A percentile compares a stretch with the other conserved stretches of the same genome.
phyloP scores from a whole-genome alignment of 2,113 vertebrate species.

The Hemiscyllium ocellatum region DNA sequence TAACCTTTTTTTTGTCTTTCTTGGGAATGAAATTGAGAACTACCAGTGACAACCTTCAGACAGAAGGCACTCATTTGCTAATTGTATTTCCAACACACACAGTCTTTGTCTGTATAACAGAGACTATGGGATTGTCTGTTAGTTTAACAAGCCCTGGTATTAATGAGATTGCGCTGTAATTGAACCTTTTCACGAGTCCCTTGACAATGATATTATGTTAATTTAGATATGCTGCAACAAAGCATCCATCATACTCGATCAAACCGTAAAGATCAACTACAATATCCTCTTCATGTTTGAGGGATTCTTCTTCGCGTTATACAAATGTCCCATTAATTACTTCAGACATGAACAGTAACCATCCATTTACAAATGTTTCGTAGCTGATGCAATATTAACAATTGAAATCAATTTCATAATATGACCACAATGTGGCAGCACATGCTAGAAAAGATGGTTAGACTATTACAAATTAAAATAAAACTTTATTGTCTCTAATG shows the following conservation, averaged over 20 bases:
- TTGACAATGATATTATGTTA: conserved; percentile 87
- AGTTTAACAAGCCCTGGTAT: conserved; percentile 84
- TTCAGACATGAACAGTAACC: conserved; percentile 59
- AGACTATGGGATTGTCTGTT: conserved; percentile 73
- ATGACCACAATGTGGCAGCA: conserved; percentile 79
- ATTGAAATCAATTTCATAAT: conserved; percentile 27
- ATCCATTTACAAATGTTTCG: conserved; percentile 47
- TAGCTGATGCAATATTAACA: conserved; percentile 7
- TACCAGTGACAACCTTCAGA: conserved; percentile 54
- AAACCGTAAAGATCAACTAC: conserved; percentile 77
- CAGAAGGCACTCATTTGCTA: conserved; percentile 66
- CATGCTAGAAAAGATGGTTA: background rate
- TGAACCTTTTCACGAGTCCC: conserved; percentile 88
- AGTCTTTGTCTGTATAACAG: conserved; percentile 65
- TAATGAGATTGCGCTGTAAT: conserved; percentile 92
- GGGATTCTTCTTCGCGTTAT: conserved; percentile 50
- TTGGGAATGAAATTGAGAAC: background rate
- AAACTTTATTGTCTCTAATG: background rate
- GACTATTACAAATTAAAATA: background rate
- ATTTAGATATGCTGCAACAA: conserved; percentile 82
- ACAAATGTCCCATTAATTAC: conserved; percentile 69
- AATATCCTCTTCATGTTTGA: conserved; percentile 51
- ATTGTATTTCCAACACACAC: conserved; percentile 77
- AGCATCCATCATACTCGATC: conserved; percentile 90
- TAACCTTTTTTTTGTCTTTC: background rate